Conservation (phyloP, 2,888 invertebrate species). For the Caenorhabditis sinica region DNA sequence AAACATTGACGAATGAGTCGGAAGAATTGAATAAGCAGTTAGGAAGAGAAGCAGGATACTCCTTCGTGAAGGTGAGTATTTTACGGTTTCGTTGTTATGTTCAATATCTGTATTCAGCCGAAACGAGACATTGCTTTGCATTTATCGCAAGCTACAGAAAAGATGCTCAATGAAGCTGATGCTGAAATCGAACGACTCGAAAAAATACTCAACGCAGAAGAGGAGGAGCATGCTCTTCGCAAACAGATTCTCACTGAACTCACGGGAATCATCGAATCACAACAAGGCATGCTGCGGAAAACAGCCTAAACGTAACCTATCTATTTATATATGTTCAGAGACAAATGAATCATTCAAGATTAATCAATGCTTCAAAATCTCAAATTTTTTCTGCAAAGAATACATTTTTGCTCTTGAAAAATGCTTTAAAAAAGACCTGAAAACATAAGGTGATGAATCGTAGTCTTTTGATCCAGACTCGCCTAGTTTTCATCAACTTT, state of each 20-base stretch:
- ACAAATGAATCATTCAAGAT: neutral
- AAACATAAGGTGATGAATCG: too few relatives aligned
- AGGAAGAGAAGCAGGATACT: constrained; percentile 32
- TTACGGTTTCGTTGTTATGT: neutral
- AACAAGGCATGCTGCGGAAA: constrained; percentile 20
- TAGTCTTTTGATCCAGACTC: too few relatives aligned
- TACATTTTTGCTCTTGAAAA: too few relatives aligned
- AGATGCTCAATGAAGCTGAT: neutral
- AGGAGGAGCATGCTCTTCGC: neutral
- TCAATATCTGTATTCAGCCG: constrained; percentile 28
- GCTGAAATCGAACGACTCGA: constrained; percentile 33
- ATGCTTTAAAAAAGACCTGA: too few relatives aligned
- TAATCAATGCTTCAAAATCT: neutral
- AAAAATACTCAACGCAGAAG: constrained; percentile 6
- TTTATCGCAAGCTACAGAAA: constrained; percentile 1
- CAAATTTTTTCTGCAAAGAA: constrained; percentile 20
- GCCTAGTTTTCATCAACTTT: too few relatives aligned
- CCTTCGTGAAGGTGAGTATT: constrained; percentile 22
- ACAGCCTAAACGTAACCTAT: neutral
- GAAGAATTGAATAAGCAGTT: constrained; percentile 25
- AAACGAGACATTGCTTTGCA: constrained; percentile 47
- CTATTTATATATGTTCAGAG: neutral
- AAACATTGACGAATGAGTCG: constrained; percentile 18
- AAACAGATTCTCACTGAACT: constrained; percentile 38
- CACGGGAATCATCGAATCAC: constrained; percentile 29